These are phyloP conservation scores for Drosophila limbata DNA, from an alignment of 2,888 invertebrate genomes.

Conservation along the genomic window DNA sequence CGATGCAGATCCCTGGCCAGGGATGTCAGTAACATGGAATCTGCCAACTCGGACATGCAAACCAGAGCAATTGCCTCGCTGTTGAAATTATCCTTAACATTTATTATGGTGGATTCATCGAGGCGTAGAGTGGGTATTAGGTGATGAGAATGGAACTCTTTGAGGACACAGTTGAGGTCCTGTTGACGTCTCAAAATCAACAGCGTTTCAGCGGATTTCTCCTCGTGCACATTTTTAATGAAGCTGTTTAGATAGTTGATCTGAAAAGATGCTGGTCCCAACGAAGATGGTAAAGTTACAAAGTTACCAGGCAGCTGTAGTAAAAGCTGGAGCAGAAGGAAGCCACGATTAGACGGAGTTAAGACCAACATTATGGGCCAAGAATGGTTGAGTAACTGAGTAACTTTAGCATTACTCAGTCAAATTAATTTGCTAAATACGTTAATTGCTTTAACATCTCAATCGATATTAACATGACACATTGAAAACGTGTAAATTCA, in stretches of 20 bases:
- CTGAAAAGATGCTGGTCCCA: neutral
- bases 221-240: conserved; percentile 5
- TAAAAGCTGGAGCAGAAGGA: neutral
- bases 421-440: neutral
- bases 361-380: conserved; percentile 15
- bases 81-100: conserved; percentile 5
- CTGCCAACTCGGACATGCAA: conserved; percentile 24
- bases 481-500: neutral
- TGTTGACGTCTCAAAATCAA: conserved; percentile 11
- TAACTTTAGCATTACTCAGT: neutral
- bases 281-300: no score
- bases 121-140: conserved; percentile 12
- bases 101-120: neutral
- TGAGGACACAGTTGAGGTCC: conserved; percentile 4
- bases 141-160: neutral
- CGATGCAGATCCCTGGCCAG: conserved; percentile 27
- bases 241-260: conserved; percentile 13
- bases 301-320: neutral
- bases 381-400: conserved; percentile 10
- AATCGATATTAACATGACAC: neutral
- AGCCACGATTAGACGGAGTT: neutral
- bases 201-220: neutral
- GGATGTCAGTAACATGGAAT: conserved; percentile 10
- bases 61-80: conserved; percentile 17
- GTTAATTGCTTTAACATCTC: neutral